Conservation (phyloP, 2,113 vertebrate genomes). For the Etia nguti region DNA sequence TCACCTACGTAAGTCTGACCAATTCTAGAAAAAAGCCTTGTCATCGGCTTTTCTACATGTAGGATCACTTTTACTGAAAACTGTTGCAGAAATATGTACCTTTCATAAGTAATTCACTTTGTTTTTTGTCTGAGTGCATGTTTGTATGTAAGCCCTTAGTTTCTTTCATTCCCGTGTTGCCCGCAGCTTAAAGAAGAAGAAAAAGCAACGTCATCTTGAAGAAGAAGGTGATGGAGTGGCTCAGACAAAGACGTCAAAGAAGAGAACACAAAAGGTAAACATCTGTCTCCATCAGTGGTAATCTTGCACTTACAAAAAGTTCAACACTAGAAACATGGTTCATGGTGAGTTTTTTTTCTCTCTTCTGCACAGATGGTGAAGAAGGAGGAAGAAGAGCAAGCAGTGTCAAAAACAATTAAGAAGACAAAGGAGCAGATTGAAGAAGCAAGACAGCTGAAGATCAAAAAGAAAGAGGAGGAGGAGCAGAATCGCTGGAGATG, state of each 20-base stretch:
- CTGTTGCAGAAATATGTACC: not conserved
- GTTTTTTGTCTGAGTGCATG: not conserved
- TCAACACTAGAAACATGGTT: not conserved
- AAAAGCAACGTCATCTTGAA: not conserved
- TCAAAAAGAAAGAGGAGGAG: conserved; percentile 75
- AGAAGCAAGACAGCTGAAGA: conserved; percentile 64
- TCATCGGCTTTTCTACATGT: not conserved
- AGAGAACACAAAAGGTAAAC: conserved; percentile 45
- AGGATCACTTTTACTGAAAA: not conserved
- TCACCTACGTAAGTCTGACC: conserved; percentile 20
- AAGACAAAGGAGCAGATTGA: conserved; percentile 68
- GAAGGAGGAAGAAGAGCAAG: conserved; percentile 45
- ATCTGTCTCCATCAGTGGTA: not conserved
- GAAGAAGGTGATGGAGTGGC: not conserved
- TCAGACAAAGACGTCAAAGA: conserved; percentile 30
- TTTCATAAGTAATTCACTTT: not conserved
- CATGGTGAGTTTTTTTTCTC: not conserved
- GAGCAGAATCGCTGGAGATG: conserved; percentile 77
- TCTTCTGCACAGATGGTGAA: conserved; percentile 24
- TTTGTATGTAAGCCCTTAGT: not conserved
- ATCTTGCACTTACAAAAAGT: not conserved
- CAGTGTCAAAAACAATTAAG: conserved; percentile 50
- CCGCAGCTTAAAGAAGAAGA: conserved; percentile 52
- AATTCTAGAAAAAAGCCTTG: fast-evolving
- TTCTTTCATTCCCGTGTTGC: not conserved